phyloP scores from a whole-genome alignment of 2,113 vertebrate genomes.

The Oreamnos americanus region DNA sequence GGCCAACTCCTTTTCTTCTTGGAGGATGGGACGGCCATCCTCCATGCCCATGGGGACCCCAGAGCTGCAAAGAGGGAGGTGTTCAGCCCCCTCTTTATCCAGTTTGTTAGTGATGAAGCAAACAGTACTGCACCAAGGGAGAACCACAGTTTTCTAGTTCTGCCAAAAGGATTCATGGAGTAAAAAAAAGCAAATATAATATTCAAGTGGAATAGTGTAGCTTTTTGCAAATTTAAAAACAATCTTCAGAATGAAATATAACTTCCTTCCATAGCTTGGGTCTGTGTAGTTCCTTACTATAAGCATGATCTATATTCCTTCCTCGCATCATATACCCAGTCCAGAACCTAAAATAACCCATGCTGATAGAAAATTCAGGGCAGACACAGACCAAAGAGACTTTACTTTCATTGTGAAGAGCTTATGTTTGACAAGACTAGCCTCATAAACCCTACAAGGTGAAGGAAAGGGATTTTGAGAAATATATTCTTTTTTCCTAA shows the following conservation, averaged over 20 bases:
- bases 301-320: neutral
- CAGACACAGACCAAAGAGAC: neutral
- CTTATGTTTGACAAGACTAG: neutral
- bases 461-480: constrained; percentile 17
- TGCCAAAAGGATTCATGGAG: constrained; percentile 28
- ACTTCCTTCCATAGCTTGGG: neutral
- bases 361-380: neutral
- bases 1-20: neutral
- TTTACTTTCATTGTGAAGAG: neutral
- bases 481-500: neutral
- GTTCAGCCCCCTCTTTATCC: neutral
- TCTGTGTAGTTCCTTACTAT: neutral
- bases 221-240: constrained; percentile 3
- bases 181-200: neutral
- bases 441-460: neutral
- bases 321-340: neutral
- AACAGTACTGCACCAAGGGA: neutral
- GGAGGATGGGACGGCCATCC: no score
- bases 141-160: neutral
- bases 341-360: constrained; percentile 13
- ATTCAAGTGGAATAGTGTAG: neutral
- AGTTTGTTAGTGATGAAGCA: neutral
- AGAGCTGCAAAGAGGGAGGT: neutral
- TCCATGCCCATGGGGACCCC: neutral
- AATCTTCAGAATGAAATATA: neutral